Conservation (phyloP, 2,888 invertebrate species). For the Hydropsyche betteni region DNA sequence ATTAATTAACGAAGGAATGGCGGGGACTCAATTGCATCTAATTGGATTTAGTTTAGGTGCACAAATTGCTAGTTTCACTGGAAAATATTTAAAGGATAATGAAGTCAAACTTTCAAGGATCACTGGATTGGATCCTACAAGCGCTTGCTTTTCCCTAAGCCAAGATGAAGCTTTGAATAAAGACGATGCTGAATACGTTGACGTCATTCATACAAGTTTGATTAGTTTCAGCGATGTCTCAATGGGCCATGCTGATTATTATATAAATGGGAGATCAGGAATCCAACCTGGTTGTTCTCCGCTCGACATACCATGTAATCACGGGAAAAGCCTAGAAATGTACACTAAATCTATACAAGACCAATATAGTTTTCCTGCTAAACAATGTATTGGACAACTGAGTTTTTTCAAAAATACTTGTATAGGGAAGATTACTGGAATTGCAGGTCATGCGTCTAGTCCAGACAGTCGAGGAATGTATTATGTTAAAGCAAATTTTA, state of each 20-base stretch:
- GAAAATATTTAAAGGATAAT: conserved; percentile 34
- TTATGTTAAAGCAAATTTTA: conserved; percentile 11
- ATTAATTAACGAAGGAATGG: conserved; percentile 38
- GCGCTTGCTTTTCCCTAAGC: conserved; percentile 44
- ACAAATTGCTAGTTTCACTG: conserved; percentile 47
- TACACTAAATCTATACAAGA: conserved; percentile 44
- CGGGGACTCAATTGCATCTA: conserved; percentile 40
- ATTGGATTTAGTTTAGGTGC: conserved; percentile 49
- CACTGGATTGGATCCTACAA: conserved; percentile 48
- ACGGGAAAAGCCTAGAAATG: conserved; percentile 39
- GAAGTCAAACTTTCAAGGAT: conserved; percentile 38
- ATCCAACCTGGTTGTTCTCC: conserved; percentile 44
- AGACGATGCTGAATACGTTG: conserved; percentile 45
- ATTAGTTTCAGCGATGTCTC: conserved; percentile 36
- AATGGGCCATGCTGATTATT: conserved; percentile 48
- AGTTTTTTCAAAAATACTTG: background rate
- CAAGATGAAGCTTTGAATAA: conserved; percentile 14
- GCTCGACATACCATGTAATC: conserved; percentile 41
- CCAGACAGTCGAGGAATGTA: conserved; percentile 10
- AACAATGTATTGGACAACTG: conserved; percentile 20
- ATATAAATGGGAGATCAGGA: conserved; percentile 43
- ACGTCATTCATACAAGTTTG: conserved; percentile 48
- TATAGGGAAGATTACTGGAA: background rate
- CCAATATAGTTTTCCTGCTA: conserved; percentile 40
- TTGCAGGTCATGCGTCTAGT: conserved; percentile 23